Evolutionary conservation across 2,888 invertebrate species (phyloP), one percentile per base, ranked within the genome.

Genomic region (Carcina quercana): DNA sequence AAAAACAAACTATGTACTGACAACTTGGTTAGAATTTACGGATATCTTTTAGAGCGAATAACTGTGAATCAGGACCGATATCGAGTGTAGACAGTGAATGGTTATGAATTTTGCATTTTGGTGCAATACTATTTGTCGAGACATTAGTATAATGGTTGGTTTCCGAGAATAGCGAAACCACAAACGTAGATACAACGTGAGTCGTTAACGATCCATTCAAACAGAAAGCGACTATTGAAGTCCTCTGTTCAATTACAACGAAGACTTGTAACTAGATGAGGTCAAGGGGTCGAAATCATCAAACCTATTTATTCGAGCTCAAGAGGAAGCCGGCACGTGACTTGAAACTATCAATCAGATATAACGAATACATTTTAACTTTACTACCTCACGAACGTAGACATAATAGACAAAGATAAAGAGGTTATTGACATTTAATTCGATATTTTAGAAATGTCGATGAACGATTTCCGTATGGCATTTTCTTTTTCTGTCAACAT

Each of bases 81-180:
- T n/a, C n/a, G n/a, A n/a, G n/a, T n/a, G n/a, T n/a, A n/a, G n/a
- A n/a, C n/a, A n/a, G n/a, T n/a, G n/a, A n/a, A n/a, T n/a, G n/a
- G n/a, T n/a, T n/a, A 47, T 63, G 56, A 61, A 69, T 67, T 60
- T 67, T 66, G 70, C 53, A 67, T 62, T 45, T 37, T 36, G 54
- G 42, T 47, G 51, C 49, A 58, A 57, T 58, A 59, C 53, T 42
- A 53, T 58, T 64, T 50, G 42, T 46, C 50, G 39, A 50, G 43
- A 44, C 47, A 56, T 48, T 55, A 47, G 47, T 43, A 43, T 52
- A 45, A 42, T 53, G 48, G 36, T 40, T 42, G 46, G 41, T 44
- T 65, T 53, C 56, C 37, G 27, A 56, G 59, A 61, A 65, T 45
- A 42, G 31, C 40, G 40, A 53, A 42, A 51, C 53, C 50, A 42